Evolutionary conservation across 2,113 vertebrate species (phyloP), one percentile per base, ranked within the genome.

Genomic region (Parus major): DNA sequence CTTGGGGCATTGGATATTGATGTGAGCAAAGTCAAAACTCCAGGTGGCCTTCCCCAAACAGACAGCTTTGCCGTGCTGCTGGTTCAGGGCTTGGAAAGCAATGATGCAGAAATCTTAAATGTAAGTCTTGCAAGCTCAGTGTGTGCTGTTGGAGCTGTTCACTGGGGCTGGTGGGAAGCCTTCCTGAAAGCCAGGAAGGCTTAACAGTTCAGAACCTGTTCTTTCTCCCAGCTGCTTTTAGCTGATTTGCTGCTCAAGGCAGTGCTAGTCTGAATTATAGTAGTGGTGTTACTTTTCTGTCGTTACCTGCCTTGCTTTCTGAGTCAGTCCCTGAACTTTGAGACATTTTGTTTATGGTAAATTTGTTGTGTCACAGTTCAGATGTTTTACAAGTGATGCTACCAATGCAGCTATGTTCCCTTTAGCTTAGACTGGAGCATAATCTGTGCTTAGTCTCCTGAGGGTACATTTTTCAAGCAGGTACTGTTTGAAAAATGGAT

Each of bases 61-160:
- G 99, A 99, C 85, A 99, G 98, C 92, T 99, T 98, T 36, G 98
- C 99, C 0, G 98, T 99, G 64, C 98, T 99, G 82, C 96, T 99
- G 55, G 98, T 99, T 24, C 99, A 99, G 86, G 99, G 99, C 33
- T 97, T 99, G 97, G 99, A 99, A 98, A 99, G 99, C 96, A 98
- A 98, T 1, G 99, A 99, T 24, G 17, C 96, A 21, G 97, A 94
- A 88, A 99, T 99, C 95, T 94, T 99, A 90, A 99, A 99, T 85
- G 99, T 99, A 98, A 98, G 99, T 97, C 77, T 78, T 94, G 28
- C 6, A 27, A 15, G 35, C 24, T 65, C 16, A 8, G n/a, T 39
- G 33, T 39, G 2, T 56, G 56, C n/a, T 61, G 31, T 39, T 77
- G 15, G 42, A 25, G 69, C 41, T 66, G 0, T 52, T 73, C 35